Conservation (phyloP, 2,797 vertebrate species). For the Schizopygopsis pylzovi region DNA sequence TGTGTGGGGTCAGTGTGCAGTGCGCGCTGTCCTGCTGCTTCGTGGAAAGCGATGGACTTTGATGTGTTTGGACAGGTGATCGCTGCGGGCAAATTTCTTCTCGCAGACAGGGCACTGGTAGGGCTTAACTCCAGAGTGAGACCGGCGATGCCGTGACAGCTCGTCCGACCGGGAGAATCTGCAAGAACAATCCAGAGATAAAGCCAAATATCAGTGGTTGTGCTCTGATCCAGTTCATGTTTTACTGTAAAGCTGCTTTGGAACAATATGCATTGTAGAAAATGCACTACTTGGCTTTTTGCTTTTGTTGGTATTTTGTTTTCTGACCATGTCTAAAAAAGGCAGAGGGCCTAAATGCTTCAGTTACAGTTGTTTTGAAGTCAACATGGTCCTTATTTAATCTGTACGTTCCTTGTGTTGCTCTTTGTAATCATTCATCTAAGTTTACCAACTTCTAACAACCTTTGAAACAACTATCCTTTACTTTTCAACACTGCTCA, state of each 20-base stretch:
- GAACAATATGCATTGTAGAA: slow-evolving; percentile 2
- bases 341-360: neutral
- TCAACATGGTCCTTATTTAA: neutral
- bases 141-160: slow-evolving; percentile 91
- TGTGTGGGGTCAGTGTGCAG: slow-evolving; percentile 81
- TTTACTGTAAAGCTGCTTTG: slow-evolving; percentile 4
- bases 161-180: slow-evolving; percentile 97
- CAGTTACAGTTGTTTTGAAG: slow-evolving; percentile 16
- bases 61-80: slow-evolving; percentile 96
- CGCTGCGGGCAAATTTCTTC: slow-evolving; percentile 96
- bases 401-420: neutral
- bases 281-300: neutral
- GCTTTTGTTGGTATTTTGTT: neutral
- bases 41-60: slow-evolving; percentile 96
- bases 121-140: slow-evolving; percentile 95
- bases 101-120: slow-evolving; percentile 94
- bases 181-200: slow-evolving; percentile 49
- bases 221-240: neutral
- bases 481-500: neutral
- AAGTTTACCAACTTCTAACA: neutral
- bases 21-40: slow-evolving; percentile 84
- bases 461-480: neutral
- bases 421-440: neutral
- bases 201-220: slow-evolving; percentile 30
- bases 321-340: slow-evolving; percentile 9